phyloP scores from a whole-genome alignment of 2,888 invertebrate genomes.

The Dasypolia templi region DNA sequence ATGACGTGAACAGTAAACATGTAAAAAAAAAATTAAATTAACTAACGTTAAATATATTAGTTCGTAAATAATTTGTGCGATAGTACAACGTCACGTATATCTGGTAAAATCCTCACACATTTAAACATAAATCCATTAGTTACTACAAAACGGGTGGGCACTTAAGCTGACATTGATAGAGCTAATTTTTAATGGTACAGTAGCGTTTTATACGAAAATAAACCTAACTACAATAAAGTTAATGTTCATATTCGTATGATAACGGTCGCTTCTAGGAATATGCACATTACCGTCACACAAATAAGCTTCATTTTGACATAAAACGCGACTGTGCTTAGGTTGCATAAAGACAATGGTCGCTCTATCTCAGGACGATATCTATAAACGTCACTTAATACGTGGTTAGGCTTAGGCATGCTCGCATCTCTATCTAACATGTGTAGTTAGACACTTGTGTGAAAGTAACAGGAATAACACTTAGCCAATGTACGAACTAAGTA shows the following conservation, averaged over 20 bases:
- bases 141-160: slow-evolving; percentile 52
- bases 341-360: not conserved
- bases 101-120: slow-evolving; percentile 57
- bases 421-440: not conserved
- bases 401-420: not conserved
- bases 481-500: not conserved
- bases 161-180: slow-evolving; percentile 9
- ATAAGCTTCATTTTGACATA: not conserved
- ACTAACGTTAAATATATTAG: not conserved
- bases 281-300: not conserved
- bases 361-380: not conserved
- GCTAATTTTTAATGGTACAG: not conserved
- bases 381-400: not conserved
- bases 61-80: slow-evolving; percentile 41
- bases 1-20: not conserved
- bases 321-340: not conserved
- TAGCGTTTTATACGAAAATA: not conserved
- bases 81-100: slow-evolving; percentile 29
- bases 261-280: not conserved
- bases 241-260: not conserved
- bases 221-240: not conserved
- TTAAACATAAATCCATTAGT: slow-evolving; percentile 64
- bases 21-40: slow-evolving; percentile 1
- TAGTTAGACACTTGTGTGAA: not conserved
- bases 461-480: not conserved